phyloP scores from a whole-genome alignment of 1,140 invertebrate species.

The Tetramorium parvispinum region DNA sequence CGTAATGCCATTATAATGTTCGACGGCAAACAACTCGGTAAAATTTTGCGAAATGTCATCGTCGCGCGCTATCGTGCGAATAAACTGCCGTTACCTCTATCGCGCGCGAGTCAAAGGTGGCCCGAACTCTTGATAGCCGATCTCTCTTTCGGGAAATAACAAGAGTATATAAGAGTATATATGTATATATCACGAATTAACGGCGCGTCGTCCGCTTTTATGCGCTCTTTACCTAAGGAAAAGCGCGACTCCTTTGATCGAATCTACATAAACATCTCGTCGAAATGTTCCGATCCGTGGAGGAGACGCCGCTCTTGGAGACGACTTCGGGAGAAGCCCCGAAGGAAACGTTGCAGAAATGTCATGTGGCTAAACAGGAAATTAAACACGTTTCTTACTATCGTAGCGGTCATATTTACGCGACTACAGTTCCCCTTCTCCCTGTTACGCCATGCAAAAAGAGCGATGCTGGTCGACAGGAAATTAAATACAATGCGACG shows the following conservation, averaged over 20 bases:
- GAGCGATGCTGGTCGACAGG: slow-evolving; percentile 50
- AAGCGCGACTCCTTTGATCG: not conserved
- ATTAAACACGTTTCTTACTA: slow-evolving; percentile 60
- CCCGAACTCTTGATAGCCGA: slow-evolving; percentile 22
- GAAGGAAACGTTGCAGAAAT: not conserved
- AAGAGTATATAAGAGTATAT: no score
- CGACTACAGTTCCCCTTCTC: not conserved
- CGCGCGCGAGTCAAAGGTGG: slow-evolving; percentile 33
- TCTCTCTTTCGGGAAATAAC: slow-evolving; percentile 9
- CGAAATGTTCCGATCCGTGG: slow-evolving; percentile 1
- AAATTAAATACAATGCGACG: slow-evolving; percentile 67
- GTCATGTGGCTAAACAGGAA: slow-evolving; percentile 36
- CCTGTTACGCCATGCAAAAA: not conserved
- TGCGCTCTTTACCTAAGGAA: not conserved
- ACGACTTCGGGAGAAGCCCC: not conserved
- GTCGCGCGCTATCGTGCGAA: not conserved
- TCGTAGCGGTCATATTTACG: slow-evolving; percentile 45
- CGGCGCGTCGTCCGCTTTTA: not conserved
- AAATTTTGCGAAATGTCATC: slow-evolving; percentile 9
- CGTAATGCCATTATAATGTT: not conserved
- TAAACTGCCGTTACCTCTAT: slow-evolving; percentile 21
- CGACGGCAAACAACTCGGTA: not conserved
- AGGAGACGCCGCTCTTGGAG: not conserved
- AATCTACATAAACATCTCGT: not conserved
- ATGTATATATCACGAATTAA: not conserved